Evolutionary conservation across 2,888 invertebrate genomes (phyloP), one percentile per base, ranked within the genome.

Genomic region (Nomada lathburiana): DNA sequence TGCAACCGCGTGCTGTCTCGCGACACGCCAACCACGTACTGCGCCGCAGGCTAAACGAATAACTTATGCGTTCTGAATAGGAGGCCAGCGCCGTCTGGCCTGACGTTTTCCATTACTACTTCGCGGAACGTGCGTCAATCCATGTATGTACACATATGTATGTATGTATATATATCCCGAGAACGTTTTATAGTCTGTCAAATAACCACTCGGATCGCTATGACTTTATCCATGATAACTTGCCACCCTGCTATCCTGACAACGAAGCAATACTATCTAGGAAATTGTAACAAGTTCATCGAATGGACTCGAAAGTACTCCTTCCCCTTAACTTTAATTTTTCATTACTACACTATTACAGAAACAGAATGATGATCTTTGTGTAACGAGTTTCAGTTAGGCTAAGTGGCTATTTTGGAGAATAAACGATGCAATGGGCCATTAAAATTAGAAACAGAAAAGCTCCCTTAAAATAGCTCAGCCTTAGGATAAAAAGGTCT

Each of bases 41-140:
- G 44, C 65, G 44, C 52, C 69, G 82, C 77, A 68, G 79, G 60
- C 87, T 82, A 84, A 84, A 82, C 87, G 86, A 87, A 86, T 86
- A 87, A 87, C 80, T 84, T 85, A 76, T 87, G 80, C 80, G 82
- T 74, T 82, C 82, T 75, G 85, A 87, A 85, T 86, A 86, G 80
- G 76, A 76, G 82, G 82, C 71, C 76, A 70, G 57, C 55, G 26
- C 80, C 80, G 77, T 79, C 78, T 81, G 86, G 53, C 62, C 63
- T 29, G 42, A 76, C 64, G 62, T 62, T 23, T 23, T 42, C 52
- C 70, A n/a, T 72, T 62, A 50, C 80, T 68, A 64, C 62, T 76
- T 73, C 50, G 69, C 59, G 63, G 62, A 71, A 69, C 70, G 55
- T 36, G 55, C 16, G 18, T 2, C 20, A 2, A 47, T 50, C 20